Evolutionary conservation across 2,888 invertebrate genomes (phyloP).

Genomic region (Hirtodrosophila trivittata): DNA sequence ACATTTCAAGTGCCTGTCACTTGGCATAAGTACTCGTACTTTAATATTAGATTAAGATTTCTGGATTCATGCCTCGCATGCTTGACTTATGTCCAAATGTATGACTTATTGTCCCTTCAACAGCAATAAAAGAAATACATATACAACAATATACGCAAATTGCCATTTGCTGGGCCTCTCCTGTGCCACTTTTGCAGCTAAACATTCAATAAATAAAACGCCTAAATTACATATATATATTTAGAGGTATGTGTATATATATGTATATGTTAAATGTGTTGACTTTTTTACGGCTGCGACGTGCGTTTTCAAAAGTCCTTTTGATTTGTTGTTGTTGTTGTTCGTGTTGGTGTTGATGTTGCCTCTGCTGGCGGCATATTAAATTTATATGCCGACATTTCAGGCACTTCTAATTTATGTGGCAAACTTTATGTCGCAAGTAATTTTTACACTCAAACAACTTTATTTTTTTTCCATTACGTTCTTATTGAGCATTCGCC

Average conservation of each 20-base stretch:
- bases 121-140: slow-evolving; percentile 14
- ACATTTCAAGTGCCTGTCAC: neutral
- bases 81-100: slow-evolving; percentile 38
- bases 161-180: slow-evolving; percentile 24
- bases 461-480: slow-evolving; percentile 66
- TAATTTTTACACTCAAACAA: slow-evolving; percentile 62
- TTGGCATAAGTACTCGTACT: slow-evolving; percentile 10
- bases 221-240: slow-evolving; percentile 66
- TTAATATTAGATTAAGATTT: slow-evolving; percentile 7
- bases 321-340: slow-evolving; percentile 59
- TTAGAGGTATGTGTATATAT: slow-evolving; percentile 12
- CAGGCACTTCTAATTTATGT: slow-evolving; percentile 77
- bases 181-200: slow-evolving; percentile 32
- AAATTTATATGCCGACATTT: slow-evolving; percentile 73
- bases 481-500: slow-evolving; percentile 43
- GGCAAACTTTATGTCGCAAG: slow-evolving; percentile 70
- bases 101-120: slow-evolving; percentile 12
- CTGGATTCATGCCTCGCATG: slow-evolving; percentile 35
- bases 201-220: slow-evolving; percentile 76
- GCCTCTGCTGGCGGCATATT: slow-evolving; percentile 56
- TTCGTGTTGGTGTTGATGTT: slow-evolving; percentile 21
- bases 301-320: slow-evolving; percentile 72
- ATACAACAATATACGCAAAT: slow-evolving; percentile 28
- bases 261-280: slow-evolving; percentile 60
- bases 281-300: slow-evolving; percentile 75